Conservation (phyloP, 2,888 invertebrate species). For the Mylabris sibirica region DNA sequence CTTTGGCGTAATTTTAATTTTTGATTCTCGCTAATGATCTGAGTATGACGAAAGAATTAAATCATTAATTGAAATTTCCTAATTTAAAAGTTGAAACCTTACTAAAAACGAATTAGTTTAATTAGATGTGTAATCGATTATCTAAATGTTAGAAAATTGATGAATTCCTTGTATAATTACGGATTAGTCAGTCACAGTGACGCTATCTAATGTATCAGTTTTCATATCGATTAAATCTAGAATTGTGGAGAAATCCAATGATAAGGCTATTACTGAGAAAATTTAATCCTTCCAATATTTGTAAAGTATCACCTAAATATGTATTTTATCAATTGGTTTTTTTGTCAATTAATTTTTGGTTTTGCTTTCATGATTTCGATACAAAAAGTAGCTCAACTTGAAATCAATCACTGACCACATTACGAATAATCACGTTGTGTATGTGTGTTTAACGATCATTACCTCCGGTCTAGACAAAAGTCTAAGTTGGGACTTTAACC, state of each 20-base stretch:
- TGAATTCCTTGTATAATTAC: background rate
- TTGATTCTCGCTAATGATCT: background rate
- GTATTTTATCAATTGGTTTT: background rate
- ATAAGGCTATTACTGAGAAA: background rate
- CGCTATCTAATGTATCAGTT: background rate
- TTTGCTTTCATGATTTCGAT: background rate
- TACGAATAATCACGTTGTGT: background rate
- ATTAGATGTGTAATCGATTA: background rate
- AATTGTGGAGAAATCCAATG: slow-evolving; percentile 3
- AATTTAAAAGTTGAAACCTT: background rate
- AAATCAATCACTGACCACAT: slow-evolving; percentile 10
- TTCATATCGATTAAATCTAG: background rate
- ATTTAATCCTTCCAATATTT: background rate
- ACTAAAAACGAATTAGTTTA: background rate
- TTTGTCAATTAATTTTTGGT: background rate
- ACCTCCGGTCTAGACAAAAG: slow-evolving; percentile 11
- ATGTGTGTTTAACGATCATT: slow-evolving; percentile 3
- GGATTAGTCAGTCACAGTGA: background rate
- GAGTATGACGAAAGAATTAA: background rate
- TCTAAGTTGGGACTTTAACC: background rate
- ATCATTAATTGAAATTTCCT: background rate
- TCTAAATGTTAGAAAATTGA: background rate
- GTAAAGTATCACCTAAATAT: background rate
- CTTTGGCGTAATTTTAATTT: background rate
- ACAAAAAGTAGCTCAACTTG: background rate